A percentile compares a stretch with the other conserved stretches of the same genome.
phyloP scores from a whole-genome alignment of 2,113 vertebrate genomes.

The Atlantisia rogersi region DNA sequence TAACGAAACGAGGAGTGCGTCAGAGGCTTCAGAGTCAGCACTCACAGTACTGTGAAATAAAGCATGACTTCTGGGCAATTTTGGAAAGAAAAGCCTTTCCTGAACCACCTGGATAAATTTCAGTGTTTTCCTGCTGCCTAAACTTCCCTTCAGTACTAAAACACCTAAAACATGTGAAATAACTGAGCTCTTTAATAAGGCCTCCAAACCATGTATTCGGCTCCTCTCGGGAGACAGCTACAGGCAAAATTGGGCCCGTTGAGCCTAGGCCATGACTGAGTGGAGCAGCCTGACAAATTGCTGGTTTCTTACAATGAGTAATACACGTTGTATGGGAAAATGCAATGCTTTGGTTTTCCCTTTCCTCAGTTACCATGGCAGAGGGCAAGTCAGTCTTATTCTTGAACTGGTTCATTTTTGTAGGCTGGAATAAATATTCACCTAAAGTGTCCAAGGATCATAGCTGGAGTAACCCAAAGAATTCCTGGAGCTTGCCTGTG shows the following conservation, averaged over 20 bases:
- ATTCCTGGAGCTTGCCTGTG: neutral
- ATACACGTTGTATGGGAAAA: neutral
- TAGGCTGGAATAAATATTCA: neutral
- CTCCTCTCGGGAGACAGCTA: neutral
- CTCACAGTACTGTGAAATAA: constrained; percentile 14
- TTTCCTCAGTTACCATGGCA: neutral
- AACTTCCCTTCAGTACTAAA: neutral
- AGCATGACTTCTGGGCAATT: constrained; percentile 4
- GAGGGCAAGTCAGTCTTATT: neutral
- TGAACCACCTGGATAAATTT: constrained; percentile 31
- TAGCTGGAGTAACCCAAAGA: neutral
- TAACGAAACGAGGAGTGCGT: neutral
- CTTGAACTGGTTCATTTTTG: neutral
- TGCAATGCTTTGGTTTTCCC: neutral
- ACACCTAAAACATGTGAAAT: neutral
- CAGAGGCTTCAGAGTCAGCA: constrained; percentile 18
- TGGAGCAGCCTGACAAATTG: neutral
- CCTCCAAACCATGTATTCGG: neutral
- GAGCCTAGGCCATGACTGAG: neutral
- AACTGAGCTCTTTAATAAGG: neutral
- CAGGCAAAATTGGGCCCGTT: neutral
- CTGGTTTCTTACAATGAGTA: neutral
- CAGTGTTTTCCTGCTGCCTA: neutral
- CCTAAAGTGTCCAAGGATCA: neutral
- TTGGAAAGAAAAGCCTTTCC: neutral